Conservation (phyloP, 30 jellyfish, hydroid and myxozoan species). For the Chrysaora quinquecirrha region DNA sequence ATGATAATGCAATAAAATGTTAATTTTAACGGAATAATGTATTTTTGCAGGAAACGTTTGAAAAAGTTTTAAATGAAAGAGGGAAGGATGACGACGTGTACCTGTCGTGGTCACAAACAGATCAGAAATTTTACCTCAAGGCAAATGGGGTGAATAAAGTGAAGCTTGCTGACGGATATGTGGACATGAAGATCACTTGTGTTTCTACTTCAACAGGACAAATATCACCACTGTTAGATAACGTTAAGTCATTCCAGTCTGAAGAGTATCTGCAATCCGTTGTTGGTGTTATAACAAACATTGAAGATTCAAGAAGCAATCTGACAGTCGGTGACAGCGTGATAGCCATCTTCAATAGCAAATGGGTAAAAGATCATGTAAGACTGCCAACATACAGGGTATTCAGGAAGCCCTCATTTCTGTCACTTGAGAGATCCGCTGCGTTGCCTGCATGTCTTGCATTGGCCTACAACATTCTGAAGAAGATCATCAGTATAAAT, state of each 20-base stretch:
- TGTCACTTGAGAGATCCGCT: constrained; percentile 21
- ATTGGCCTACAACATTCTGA: constrained; percentile 35
- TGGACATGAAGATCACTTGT: constrained; percentile 7
- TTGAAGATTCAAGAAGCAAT: not conserved
- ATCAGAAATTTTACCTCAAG: constrained; percentile 19
- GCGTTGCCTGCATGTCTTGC: constrained; percentile 22
- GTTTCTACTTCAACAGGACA: constrained; percentile 53
- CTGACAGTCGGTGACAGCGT: constrained; percentile 46
- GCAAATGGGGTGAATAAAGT: not conserved
- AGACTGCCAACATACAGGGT: constrained; percentile 12
- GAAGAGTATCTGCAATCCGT: constrained; percentile 35
- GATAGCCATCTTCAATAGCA: constrained; percentile 38
- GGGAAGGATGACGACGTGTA: constrained; percentile 32
- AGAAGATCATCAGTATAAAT: not conserved
- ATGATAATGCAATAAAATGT: too few species aligned
- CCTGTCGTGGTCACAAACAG: constrained; percentile 47
- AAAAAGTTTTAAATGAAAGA: too few species aligned
- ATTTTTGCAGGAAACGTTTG: too few species aligned
- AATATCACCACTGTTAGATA: constrained; percentile 21
- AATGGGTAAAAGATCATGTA: constrained; percentile 45
- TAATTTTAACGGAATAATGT: too few species aligned
- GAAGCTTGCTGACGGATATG: constrained; percentile 4
- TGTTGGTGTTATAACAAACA: constrained; percentile 13
- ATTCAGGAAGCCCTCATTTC: constrained; percentile 12
- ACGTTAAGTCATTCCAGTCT: constrained; percentile 12